A percentile compares a stretch with the other conserved stretches of the same genome.
Conservation (phyloP, 2,113 vertebrate species). For the Nycticorax nycticorax region DNA sequence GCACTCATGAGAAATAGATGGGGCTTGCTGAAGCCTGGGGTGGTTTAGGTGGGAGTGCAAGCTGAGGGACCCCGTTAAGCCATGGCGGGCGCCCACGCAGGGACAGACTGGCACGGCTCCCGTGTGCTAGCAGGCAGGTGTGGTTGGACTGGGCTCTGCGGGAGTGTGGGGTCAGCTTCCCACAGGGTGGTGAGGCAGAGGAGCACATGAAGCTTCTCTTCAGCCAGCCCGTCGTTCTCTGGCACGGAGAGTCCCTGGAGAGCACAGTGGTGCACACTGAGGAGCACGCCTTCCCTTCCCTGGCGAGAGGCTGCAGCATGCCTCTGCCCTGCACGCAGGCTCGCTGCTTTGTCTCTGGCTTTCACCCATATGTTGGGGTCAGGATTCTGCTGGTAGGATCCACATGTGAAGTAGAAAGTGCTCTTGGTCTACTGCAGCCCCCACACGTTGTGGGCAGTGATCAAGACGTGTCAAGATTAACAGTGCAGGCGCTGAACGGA, state of each 20-base stretch:
- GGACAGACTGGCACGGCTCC: fast-evolving
- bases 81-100: not conserved
- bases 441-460: fast-evolving
- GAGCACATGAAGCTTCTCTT: not conserved
- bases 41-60: not conserved
- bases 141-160: not conserved
- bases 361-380: not conserved
- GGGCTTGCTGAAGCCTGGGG: not conserved
- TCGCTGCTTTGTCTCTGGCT: not conserved
- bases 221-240: no score
- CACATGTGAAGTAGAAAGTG: not conserved
- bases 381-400: not conserved
- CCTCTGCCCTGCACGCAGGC: fast-evolving
- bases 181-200: not conserved
- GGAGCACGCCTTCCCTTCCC: not conserved
- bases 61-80: not conserved
- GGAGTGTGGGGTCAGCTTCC: not conserved
- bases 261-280: not conserved
- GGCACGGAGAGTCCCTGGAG: not conserved
- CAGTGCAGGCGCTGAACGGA: fast-evolving
- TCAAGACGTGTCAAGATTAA: not conserved
- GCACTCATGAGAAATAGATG: fast-evolving
- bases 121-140: fast-evolving
- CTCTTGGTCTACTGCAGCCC: not conserved
- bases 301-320: not conserved